Percentiles rank a stretch among this genome's conserved stretches.
phyloP scores from a whole-genome alignment of 2,888 invertebrate species.

The Heteromurus nitidus region DNA sequence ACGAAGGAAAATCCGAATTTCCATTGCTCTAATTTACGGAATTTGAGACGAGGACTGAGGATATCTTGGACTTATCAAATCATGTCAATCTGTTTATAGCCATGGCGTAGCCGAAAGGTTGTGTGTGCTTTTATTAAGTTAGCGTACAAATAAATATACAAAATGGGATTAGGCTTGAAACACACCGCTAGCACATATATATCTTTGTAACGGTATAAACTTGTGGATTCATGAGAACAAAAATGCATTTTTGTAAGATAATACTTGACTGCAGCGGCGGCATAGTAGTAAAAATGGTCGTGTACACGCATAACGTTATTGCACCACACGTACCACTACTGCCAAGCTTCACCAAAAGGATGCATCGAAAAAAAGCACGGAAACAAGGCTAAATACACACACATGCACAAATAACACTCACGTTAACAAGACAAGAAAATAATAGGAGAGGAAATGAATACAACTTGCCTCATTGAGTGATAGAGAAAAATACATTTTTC shows the following conservation, averaged over 20 bases:
- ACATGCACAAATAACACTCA: slow-evolving; percentile 7
- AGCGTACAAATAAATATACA: background rate
- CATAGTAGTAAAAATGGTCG: no score
- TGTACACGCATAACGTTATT: no score
- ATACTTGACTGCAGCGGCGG: no score
- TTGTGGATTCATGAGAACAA: slow-evolving; percentile 19
- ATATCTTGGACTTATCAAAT: slow-evolving; percentile 16
- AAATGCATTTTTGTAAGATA: slow-evolving; percentile 18
- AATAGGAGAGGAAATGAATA: slow-evolving; percentile 35
- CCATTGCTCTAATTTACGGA: background rate
- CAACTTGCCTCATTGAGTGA: slow-evolving; percentile 10
- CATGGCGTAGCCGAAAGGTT: slow-evolving; percentile 9
- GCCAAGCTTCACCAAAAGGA: no score
- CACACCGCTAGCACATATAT: background rate
- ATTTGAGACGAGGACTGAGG: background rate
- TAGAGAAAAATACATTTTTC: slow-evolving; percentile 18
- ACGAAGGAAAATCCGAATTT: no score
- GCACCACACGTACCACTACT: no score
- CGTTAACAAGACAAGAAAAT: slow-evolving; percentile 25
- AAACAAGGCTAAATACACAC: background rate
- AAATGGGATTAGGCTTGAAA: background rate
- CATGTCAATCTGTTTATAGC: background rate
- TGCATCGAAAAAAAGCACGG: no score
- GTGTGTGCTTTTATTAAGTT: background rate
- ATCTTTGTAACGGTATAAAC: slow-evolving; percentile 13